A percentile compares a stretch with the other conserved stretches of the same genome.
phyloP scores from a whole-genome alignment of 1,140 invertebrate genomes.

The Scaptomyza hsui region DNA sequence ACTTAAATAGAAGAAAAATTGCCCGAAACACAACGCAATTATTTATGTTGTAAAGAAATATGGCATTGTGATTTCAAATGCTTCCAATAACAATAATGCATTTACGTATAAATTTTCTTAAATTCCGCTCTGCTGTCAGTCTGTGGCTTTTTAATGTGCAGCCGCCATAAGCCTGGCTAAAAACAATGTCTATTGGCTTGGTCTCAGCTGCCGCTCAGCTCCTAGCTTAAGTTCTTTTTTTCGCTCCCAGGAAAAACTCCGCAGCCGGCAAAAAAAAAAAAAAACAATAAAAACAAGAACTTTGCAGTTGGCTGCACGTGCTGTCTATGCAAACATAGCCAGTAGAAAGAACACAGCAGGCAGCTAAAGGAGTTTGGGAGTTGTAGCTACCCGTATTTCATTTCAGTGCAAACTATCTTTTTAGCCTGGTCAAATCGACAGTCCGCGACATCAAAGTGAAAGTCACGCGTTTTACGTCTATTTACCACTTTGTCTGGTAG shows the following conservation, averaged over 20 bases:
- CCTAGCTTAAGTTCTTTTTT: constrained; percentile 8
- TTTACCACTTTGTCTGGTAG: constrained; percentile 72
- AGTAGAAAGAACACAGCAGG: neutral
- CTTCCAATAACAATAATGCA: neutral
- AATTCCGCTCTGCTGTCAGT: neutral
- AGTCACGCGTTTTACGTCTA: constrained; percentile 73
- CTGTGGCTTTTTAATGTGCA: neutral
- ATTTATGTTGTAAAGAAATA: too few relatives aligned
- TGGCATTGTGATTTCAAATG: neutral
- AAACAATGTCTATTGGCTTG: constrained; percentile 21
- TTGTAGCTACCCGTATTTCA: constrained; percentile 36
- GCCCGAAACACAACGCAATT: too few relatives aligned
- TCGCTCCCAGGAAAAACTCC: neutral
- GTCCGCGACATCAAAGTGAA: constrained; percentile 68
- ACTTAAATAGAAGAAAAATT: too few relatives aligned
- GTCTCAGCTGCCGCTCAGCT: constrained; percentile 20
- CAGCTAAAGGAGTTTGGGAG: neutral
- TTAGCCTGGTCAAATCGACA: constrained; percentile 29
- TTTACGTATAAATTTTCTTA: neutral
- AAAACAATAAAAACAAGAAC: neutral
- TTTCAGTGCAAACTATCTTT: constrained; percentile 28
- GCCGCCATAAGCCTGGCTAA: constrained; percentile 1
- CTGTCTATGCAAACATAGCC: constrained; percentile 36
- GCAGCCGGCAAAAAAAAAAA: neutral
- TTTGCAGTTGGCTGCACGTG: constrained; percentile 27